Evolutionary conservation across 2,113 vertebrate genomes (phyloP).

Genomic region (Actinemys pallida): DNA sequence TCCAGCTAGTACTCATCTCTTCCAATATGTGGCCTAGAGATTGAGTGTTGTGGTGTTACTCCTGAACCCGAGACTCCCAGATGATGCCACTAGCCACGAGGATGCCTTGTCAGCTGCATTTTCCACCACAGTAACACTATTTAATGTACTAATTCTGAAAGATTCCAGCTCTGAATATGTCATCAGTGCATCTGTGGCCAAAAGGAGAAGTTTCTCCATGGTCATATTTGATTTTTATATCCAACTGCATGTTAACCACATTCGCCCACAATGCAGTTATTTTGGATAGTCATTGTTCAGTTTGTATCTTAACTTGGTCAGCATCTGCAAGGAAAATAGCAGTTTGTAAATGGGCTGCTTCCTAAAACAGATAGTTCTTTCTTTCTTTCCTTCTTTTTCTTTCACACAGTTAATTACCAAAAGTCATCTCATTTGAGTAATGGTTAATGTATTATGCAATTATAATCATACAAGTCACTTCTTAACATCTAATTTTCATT

Average conservation of each 20-base stretch:
- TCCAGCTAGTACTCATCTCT: neutral
- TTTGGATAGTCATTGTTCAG: neutral
- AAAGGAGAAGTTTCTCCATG: neutral
- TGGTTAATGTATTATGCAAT: neutral
- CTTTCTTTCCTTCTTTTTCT: neutral
- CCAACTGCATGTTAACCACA: neutral
- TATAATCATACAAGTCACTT: neutral
- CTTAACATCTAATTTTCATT: neutral
- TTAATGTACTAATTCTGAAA: neutral
- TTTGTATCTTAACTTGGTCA: neutral
- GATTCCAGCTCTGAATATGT: neutral
- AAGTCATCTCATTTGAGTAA: neutral
- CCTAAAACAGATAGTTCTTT: neutral
- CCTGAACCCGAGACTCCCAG: neutral
- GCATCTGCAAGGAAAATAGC: neutral
- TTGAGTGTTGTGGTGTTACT: neutral
- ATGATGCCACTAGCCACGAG: neutral
- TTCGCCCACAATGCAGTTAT: neutral
- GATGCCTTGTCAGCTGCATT: neutral
- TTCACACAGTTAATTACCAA: neutral
- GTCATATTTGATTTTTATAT: neutral
- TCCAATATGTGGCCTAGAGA: neutral
- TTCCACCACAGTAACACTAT: neutral
- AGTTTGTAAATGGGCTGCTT: neutral
- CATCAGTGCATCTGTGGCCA: neutral